phyloP scores from a whole-genome alignment of 1,140 invertebrate species.

The Aleiodes sp. region DNA sequence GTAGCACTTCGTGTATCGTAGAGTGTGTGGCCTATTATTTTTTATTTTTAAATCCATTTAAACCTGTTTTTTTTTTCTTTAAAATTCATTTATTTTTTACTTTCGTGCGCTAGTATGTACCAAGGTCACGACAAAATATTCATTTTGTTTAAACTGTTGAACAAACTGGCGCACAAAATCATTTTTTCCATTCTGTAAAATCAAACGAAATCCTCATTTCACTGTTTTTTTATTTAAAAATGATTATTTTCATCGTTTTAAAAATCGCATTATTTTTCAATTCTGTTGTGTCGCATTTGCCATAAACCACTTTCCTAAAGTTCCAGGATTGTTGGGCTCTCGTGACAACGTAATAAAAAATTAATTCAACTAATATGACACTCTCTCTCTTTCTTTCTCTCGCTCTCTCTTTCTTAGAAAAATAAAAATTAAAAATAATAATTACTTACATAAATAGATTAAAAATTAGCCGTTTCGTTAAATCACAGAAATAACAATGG shows the following conservation, averaged over 20 bases:
- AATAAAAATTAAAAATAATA: neutral
- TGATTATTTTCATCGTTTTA: conserved; percentile 20
- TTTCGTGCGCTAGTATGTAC: conserved; percentile 57
- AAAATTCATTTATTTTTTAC: conserved; percentile 28
- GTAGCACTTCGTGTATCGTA: conserved; percentile 48
- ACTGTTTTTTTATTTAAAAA: conserved; percentile 28
- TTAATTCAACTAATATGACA: conserved; percentile 24
- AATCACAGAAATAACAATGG: conserved; percentile 5
- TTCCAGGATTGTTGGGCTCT: conserved; percentile 36
- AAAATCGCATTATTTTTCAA: conserved; percentile 25
- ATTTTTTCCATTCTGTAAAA: conserved; percentile 21
- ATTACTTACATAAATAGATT: neutral
- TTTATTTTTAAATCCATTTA: neutral
- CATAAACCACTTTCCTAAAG: conserved; percentile 37
- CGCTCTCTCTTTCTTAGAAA: no score
- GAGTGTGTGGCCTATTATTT: conserved; percentile 25
- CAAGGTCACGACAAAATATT: conserved; percentile 39
- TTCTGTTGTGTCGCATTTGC: conserved; percentile 29
- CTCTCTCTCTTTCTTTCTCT: no score
- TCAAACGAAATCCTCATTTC: conserved; percentile 34
- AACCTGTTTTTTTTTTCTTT: conserved; percentile 30
- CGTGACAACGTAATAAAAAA: conserved; percentile 34
- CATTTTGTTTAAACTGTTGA: conserved; percentile 41
- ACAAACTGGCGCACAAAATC: conserved; percentile 59
- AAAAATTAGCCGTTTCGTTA: neutral